These are phyloP conservation scores for Lasioglossum leucozonium DNA, from an alignment of 2,888 invertebrate genomes.

Conservation along the genomic window DNA sequence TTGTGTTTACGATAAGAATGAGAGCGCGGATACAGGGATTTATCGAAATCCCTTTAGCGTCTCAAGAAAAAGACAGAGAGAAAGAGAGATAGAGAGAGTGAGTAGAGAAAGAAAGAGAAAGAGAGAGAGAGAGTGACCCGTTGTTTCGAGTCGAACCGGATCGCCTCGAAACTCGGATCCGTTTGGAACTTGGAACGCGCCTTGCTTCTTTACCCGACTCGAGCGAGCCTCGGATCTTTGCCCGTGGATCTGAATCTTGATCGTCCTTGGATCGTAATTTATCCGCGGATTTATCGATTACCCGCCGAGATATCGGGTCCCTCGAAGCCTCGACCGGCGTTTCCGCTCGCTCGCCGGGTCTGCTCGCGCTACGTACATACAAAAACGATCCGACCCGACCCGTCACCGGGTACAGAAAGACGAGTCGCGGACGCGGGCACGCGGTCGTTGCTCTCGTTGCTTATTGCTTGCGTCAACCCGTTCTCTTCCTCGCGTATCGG, in stretches of 20 bases:
- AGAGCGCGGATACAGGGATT: not conserved
- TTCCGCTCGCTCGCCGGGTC: not conserved
- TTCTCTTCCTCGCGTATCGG: slow-evolving; percentile 21
- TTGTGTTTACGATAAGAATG: slow-evolving; percentile 10
- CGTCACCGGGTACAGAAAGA: slow-evolving; percentile 19
- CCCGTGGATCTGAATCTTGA: not conserved
- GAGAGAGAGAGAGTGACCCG: not conserved
- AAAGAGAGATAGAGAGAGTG: not conserved
- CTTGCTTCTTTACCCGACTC: not conserved
- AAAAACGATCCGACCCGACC: slow-evolving; percentile 20
- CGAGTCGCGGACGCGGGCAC: slow-evolving; percentile 16
- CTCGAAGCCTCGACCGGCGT: not conserved
- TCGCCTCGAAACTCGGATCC: not conserved
- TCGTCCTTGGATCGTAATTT: too few species aligned
- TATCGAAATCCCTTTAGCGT: not conserved
- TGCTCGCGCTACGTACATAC: not conserved
- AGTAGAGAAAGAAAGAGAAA: not conserved
- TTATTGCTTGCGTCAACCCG: slow-evolving; percentile 53
- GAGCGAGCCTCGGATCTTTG: not conserved
- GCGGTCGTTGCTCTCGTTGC: slow-evolving; percentile 53
- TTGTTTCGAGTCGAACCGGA: not conserved
- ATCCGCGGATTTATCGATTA: too few species aligned
- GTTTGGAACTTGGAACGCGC: not conserved
- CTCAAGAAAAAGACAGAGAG: not conserved
- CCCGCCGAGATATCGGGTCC: not conserved